Conservation (phyloP, 1,140 invertebrate genomes). For the Periplaneta americana region DNA sequence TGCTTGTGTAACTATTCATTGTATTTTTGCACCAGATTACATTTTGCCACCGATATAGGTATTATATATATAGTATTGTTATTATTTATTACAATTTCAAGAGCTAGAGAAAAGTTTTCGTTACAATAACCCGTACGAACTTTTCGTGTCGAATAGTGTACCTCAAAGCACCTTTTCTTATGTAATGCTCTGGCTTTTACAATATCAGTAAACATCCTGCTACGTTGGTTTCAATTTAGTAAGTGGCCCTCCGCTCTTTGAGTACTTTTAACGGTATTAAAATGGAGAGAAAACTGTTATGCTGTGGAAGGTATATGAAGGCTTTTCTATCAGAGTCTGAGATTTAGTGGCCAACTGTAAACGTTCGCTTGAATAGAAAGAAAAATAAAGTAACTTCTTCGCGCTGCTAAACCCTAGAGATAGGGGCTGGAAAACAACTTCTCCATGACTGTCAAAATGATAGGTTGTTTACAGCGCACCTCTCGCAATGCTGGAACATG, state of each 20-base stretch:
- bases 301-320: neutral
- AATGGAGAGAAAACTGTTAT: neutral
- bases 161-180: neutral
- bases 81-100: too few species aligned
- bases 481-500: neutral
- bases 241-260: neutral
- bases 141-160: too few species aligned
- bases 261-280: neutral
- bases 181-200: neutral
- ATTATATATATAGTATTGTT: too few species aligned
- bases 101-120: too few species aligned
- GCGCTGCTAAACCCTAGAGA: neutral
- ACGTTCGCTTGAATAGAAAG: neutral
- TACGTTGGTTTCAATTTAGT: neutral
- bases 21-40: too few species aligned
- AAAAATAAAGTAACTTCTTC: neutral
- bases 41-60: too few species aligned
- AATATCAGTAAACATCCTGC: neutral
- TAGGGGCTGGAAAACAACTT: neutral
- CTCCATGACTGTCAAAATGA: neutral
- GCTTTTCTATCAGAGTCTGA: neutral
- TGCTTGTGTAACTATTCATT: too few species aligned
- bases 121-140: too few species aligned
- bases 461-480: neutral
- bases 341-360: neutral